Base-by-base conservation (phyloP, 2,797 vertebrate genomes). In the Ciconia nigra region DNA sequence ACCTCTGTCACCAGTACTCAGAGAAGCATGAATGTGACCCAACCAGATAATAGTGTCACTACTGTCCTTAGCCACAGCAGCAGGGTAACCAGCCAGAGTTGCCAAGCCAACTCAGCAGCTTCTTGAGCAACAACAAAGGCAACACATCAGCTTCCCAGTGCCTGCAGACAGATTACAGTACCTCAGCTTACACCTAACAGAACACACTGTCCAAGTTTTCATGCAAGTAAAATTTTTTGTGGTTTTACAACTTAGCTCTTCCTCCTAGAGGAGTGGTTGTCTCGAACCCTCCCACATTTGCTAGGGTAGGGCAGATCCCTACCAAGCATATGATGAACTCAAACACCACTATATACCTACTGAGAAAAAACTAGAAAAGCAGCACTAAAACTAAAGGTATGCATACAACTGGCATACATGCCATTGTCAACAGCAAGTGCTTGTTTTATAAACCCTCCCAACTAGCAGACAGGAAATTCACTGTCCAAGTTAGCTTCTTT, bases 391-490 rank as follows among this genome's bases (percentile, higher is more conserved):
- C 76, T 57, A 72, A 78, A 90, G 11, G 59, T 22, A 44, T 2
- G 10, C 16, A 33, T 5, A 10, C 7, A 93, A 62, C 28, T 37
- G 57, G 59, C 42, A 59, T 15, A 46, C 5, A 9, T 7, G 11
- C 26, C 46, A 61, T 74, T 72, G 93, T 91, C 84, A 97, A 87
- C 70, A 80, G 58, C 57, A 76, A 83, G 25, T 49, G n/a, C 44
- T 70, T 82, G 28, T 88, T 87, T 79, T 52, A 61, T 65, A 89
- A 95, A 55, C 24, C 51, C 59, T 97, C 91, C 63, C 35, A 95
- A 85, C 19, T 31, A 87, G 17, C 18, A 49, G 77, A 92, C 88
- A 96, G 93, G 80, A 97, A 97, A 90, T 77, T 46, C 67, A 90
- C 73, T 96, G 89, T 93, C 63, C 54, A 81, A 79, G 24, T 69